Conservation (phyloP, 2,797 vertebrate species). For the Philypnodon macrostomus region DNA sequence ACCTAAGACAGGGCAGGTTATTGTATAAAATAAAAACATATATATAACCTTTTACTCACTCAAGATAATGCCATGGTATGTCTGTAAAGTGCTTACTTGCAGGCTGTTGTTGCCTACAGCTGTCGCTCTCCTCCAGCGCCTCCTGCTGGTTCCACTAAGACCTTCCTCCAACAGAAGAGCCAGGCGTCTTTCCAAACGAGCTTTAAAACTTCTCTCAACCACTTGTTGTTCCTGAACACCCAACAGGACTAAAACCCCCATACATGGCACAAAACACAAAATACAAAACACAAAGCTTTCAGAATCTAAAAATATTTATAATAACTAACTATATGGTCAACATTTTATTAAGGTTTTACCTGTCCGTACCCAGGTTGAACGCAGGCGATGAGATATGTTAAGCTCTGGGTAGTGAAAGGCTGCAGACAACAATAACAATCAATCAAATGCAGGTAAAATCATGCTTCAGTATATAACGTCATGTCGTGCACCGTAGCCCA, state of each 20-base stretch:
- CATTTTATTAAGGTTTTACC: slow-evolving; percentile 69
- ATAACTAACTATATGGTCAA: not conserved
- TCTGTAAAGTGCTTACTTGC: slow-evolving; percentile 76
- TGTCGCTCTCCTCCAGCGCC: slow-evolving; percentile 88
- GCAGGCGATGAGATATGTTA: slow-evolving; percentile 87
- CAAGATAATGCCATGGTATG: not conserved
- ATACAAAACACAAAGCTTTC: not conserved
- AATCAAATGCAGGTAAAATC: not conserved
- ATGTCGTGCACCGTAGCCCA: slow-evolving; percentile 44
- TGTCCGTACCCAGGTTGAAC: slow-evolving; percentile 93
- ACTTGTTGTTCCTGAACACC: slow-evolving; percentile 86
- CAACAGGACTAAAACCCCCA: slow-evolving; percentile 80
- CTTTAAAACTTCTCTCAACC: slow-evolving; percentile 86
- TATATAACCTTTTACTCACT: not conserved
- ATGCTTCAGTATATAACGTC: not conserved
- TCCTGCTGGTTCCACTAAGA: slow-evolving; percentile 66
- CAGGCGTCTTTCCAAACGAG: slow-evolving; percentile 89
- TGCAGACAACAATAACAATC: slow-evolving; percentile 30
- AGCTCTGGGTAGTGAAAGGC: slow-evolving; percentile 91
- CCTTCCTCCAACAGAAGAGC: slow-evolving; percentile 89
- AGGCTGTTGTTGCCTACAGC: slow-evolving; percentile 84
- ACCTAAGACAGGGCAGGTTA: slow-evolving; percentile 72
- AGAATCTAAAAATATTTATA: not conserved
- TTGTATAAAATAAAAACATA: not conserved
- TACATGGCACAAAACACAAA: not conserved